Evolutionary conservation across 2,888 invertebrate genomes (phyloP), one percentile per base, ranked within the genome.

Genomic region (Caradrina kadenii): DNA sequence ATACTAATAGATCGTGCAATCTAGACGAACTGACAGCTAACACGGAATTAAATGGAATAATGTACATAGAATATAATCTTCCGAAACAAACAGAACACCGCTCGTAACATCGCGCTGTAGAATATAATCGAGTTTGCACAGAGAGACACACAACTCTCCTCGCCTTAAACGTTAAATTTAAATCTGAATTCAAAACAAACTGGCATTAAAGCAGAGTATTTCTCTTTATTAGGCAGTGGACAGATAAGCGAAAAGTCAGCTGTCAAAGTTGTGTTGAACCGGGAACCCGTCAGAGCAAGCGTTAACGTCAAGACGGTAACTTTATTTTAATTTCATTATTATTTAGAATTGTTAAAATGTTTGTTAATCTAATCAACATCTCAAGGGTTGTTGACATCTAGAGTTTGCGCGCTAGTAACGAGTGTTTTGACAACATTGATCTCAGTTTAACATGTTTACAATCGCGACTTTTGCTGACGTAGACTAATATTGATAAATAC

Each of bases 211-310:
- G 58, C 62, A 60, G 63, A 26, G 19, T 66, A 21, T 65, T 64
- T 65, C 68, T 69, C 48, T 60, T 58, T n/a, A 21, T 63, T 65
- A 67, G 35, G 54, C 22, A 13, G 56, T 17, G 52, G 39, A 60
- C 63, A 79, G 54, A 62, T 45, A 48, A 31, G 61, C 49, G 54
- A 59, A 26, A 39, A 22, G 50, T 42, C 22, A 45, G 19, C 56
- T 76, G 60, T 39, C 76, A 76, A 45, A 76, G 2, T 55, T 42
- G 54, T 49, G 48, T 54, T 54, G 48, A 59, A 63, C 63, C 72
- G 50, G 45, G 50, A 50, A 60, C 35, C 39, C 68, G 60, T 61
- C 54, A 52, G 26, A 55, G 26, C 39, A 31, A 60, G 39, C 19
- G 63, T 56, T 39, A 56, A 52, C 63, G 63, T 61, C 39, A 48